Percentiles rank a stretch among this genome's conserved stretches.
Evolutionary conservation across 2,797 vertebrate species (phyloP).

Genomic region (Darevskia mixta): DNA sequence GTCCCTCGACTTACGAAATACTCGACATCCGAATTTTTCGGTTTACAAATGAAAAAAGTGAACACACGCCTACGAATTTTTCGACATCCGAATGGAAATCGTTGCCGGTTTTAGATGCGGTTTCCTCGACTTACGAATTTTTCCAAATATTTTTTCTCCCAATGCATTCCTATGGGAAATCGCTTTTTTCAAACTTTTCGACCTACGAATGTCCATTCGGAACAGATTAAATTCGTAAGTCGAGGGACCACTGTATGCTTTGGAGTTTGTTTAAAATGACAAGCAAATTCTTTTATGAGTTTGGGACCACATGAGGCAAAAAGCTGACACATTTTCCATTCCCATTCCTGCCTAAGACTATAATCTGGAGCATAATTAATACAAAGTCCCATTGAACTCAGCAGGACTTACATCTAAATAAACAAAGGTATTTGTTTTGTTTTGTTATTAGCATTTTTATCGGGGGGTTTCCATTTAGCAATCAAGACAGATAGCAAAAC

Average conservation of each 20-base stretch:
- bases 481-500: constrained; percentile 8
- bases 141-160: too few relatives aligned
- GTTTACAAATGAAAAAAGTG: too few relatives aligned
- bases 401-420: constrained; percentile 16
- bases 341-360: constrained; percentile 20
- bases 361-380: constrained; percentile 38
- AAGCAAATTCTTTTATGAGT: neutral
- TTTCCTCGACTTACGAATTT: too few relatives aligned
- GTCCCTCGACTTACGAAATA: too few relatives aligned
- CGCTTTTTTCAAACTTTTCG: too few relatives aligned
- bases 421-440: neutral
- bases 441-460: constrained; percentile 33
- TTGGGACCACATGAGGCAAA: neutral
- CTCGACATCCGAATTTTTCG: too few relatives aligned
- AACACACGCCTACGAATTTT: too few relatives aligned
- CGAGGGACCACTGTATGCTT: neutral
- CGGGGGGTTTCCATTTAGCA: constrained; percentile 4
- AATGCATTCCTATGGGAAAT: too few relatives aligned
- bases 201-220: too few relatives aligned
- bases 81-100: too few relatives aligned
- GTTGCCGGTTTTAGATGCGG: too few relatives aligned
- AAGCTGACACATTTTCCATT: constrained; percentile 15
- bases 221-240: too few relatives aligned
- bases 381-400: constrained; percentile 19
- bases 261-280: neutral